Evolutionary conservation across 2,888 invertebrate species (phyloP), one percentile per base, ranked within the genome.

Genomic region (Agelastica alni): DNA sequence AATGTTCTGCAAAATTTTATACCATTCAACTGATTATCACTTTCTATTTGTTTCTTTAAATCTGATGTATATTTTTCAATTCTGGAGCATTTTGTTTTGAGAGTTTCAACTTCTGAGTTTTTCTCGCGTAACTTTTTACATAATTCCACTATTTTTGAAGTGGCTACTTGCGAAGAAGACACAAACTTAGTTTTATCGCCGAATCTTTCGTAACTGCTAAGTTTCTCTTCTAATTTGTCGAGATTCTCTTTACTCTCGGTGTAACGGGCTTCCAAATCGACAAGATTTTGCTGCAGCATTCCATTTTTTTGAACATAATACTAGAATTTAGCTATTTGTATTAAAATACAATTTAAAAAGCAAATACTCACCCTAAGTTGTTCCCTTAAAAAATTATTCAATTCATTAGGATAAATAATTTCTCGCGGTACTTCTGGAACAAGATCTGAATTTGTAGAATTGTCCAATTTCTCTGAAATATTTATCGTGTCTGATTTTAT

Each of bases 121-220:
- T 85, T 79, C 62, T 87, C 85, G 22, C 86, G 76, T 43, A 85
- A 81, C 68, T 84, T 85, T 70, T 85, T 86, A 63, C 84, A 85
- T 4, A 87, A 75, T 49, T 87, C 86, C 0, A 86, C 81, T 53
- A 87, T 83, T 76, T 86, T 86, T n/a, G 81, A 78, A 32, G 83
- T 82, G 1, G 83, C 83, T 5, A 83, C 68, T 18, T 83, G 82
- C 4, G 80, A 79, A 1, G 82, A 78, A 64, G 80, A 78, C 1
- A 79, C 76, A 4, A 79, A 79, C 57, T 80, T 79, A 1, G 78
- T 78, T 77, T 60, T 77, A 2, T 70, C 63, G 13, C 80, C 69
- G n/a, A 77, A 76, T 67, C 75, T 77, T 53, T 76, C 75, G 1
- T 78, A 70, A 56, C 80, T 75, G 60, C 78, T 78, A 30, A 80